Percentiles rank a stretch among this genome's conserved stretches.
Conservation (phyloP, 2,888 invertebrate genomes). For the Agrilus mali region DNA sequence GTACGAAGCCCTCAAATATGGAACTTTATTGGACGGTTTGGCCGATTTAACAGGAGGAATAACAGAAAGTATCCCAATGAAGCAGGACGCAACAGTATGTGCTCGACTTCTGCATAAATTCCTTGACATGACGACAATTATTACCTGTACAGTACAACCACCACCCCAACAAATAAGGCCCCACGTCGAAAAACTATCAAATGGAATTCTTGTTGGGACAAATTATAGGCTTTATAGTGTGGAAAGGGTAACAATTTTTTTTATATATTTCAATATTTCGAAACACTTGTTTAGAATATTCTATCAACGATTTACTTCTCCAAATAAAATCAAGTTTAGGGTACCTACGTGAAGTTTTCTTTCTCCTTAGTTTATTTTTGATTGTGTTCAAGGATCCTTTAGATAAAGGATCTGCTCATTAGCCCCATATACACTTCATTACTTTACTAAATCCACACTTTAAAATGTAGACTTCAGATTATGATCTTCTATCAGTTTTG, state of each 20-base stretch:
- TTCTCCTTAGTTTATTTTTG: too few relatives aligned
- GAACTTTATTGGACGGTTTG: slow-evolving; percentile 75
- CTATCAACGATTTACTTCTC: too few relatives aligned
- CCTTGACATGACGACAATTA: slow-evolving; percentile 70
- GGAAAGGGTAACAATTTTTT: slow-evolving; percentile 46
- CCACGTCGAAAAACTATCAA: slow-evolving; percentile 46
- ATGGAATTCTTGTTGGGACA: slow-evolving; percentile 58
- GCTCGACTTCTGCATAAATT: slow-evolving; percentile 52
- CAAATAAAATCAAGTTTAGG: too few relatives aligned
- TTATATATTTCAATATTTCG: background rate
- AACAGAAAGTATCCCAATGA: slow-evolving; percentile 66
- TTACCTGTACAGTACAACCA: slow-evolving; percentile 62
- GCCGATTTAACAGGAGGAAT: slow-evolving; percentile 84
- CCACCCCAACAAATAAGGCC: slow-evolving; percentile 32
- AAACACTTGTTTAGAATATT: too few relatives aligned
- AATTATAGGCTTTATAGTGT: slow-evolving; percentile 67
- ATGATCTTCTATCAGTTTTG: too few relatives aligned
- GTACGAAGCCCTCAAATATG: slow-evolving; percentile 86
- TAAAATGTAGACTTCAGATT: too few relatives aligned
- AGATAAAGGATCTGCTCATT: too few relatives aligned
- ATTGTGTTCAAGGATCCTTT: too few relatives aligned
- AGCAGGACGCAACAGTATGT: slow-evolving; percentile 57
- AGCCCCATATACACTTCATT: too few relatives aligned
- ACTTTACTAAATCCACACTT: too few relatives aligned
- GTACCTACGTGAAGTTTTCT: too few relatives aligned